These are phyloP conservation scores for Lepeophtheirus salmonis DNA, from an alignment of 1,140 invertebrate species.

Conservation along the genomic window DNA sequence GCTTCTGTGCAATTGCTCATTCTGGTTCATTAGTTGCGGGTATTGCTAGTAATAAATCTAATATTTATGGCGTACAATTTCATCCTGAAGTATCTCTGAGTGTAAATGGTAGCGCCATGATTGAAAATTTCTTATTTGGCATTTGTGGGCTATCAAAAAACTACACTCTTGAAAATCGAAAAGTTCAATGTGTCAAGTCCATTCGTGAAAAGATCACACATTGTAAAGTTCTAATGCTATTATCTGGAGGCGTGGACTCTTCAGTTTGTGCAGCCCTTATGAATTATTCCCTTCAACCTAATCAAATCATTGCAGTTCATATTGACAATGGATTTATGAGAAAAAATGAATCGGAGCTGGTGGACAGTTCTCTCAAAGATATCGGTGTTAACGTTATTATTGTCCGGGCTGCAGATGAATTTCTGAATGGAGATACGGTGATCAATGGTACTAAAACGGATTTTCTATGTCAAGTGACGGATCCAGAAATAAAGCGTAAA, in stretches of 20 bases:
- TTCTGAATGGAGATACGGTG: neutral
- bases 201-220: slow-evolving; percentile 71
- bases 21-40: slow-evolving; percentile 67
- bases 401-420: neutral
- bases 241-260: slow-evolving; percentile 94
- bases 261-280: slow-evolving; percentile 90
- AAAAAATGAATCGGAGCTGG: slow-evolving; percentile 74
- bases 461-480: slow-evolving; percentile 60
- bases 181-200: slow-evolving; percentile 79
- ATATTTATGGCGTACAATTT: slow-evolving; percentile 92
- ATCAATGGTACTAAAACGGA: slow-evolving; percentile 37
- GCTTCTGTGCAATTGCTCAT: slow-evolving; percentile 58
- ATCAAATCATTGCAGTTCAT: slow-evolving; percentile 86
- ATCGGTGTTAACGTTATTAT: no score
- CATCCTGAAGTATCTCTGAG: slow-evolving; percentile 94
- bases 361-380: slow-evolving; percentile 58
- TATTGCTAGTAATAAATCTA: slow-evolving; percentile 72
- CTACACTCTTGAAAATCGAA: slow-evolving; percentile 70
- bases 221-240: slow-evolving; percentile 79
- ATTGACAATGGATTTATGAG: slow-evolving; percentile 99
- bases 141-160: slow-evolving; percentile 63
- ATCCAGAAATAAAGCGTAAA: slow-evolving; percentile 91
- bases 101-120: slow-evolving; percentile 66
- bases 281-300: slow-evolving; percentile 62
- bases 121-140: slow-evolving; percentile 86